phyloP scores from a whole-genome alignment of 2,888 invertebrate species.

The Alsophila aescularia region DNA sequence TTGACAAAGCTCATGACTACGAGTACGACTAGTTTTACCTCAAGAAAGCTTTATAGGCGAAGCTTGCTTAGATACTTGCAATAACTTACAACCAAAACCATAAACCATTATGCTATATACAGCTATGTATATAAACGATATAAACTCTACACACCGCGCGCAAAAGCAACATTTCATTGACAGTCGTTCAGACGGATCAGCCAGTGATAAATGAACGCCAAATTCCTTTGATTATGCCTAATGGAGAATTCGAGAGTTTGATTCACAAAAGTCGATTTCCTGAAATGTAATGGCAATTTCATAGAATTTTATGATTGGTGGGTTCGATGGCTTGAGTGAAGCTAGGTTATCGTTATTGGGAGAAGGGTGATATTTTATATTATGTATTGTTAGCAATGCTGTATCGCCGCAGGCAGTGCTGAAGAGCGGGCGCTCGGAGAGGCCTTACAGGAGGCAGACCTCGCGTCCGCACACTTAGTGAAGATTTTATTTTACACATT shows the following conservation, averaged over 20 bases:
- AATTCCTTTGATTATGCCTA: constrained; percentile 49
- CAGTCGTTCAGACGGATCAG: constrained; percentile 68
- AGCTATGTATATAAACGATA: background rate
- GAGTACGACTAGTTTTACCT: too few relatives aligned
- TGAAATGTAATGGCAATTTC: constrained; percentile 37
- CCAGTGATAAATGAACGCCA: constrained; percentile 68
- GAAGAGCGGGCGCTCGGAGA: too few relatives aligned
- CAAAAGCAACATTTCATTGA: constrained; percentile 69
- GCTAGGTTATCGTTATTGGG: constrained; percentile 3
- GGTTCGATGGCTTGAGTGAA: constrained; percentile 15
- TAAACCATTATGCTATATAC: too few relatives aligned
- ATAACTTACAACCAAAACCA: too few relatives aligned
- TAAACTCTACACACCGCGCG: constrained; percentile 1
- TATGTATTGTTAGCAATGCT: too few relatives aligned
- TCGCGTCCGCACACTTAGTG: too few relatives aligned
- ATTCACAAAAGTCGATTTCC: constrained; percentile 55
- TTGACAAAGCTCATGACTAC: too few relatives aligned
- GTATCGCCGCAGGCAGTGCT: too few relatives aligned
- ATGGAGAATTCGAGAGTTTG: constrained; percentile 44
- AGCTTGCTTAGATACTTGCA: too few relatives aligned
- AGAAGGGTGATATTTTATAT: background rate
- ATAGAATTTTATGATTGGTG: constrained; percentile 35
- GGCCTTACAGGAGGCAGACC: too few relatives aligned
- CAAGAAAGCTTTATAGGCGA: too few relatives aligned
- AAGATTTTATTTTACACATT: too few relatives aligned